Evolutionary conservation across 2,113 vertebrate species (phyloP).

Genomic region (Lasiurus cinereus): DNA sequence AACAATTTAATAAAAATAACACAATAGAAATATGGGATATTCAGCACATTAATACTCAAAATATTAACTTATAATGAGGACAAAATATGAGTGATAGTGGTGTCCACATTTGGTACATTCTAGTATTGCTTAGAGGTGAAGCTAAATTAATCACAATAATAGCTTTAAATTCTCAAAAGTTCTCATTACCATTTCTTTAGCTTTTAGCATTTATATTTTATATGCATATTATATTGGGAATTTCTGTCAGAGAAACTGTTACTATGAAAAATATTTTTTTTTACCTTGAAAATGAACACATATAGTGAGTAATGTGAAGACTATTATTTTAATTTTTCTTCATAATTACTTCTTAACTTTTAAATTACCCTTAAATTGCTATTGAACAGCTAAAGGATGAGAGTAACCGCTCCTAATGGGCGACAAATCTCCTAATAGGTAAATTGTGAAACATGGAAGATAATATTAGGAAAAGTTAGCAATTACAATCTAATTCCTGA

Average conservation of each 20-base stretch:
- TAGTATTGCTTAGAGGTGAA: slow-evolving; percentile 49
- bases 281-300: slow-evolving; percentile 63
- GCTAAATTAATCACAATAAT: slow-evolving; percentile 59
- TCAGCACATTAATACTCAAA: background rate
- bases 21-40: background rate
- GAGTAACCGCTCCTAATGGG: background rate
- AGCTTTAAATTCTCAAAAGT: slow-evolving; percentile 67
- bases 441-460: slow-evolving; percentile 28
- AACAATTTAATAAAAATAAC: slow-evolving; percentile 39
- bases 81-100: slow-evolving; percentile 1
- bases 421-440: background rate
- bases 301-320: slow-evolving; percentile 40
- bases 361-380: slow-evolving; percentile 72
- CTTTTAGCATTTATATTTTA: slow-evolving; percentile 51
- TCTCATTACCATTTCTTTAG: slow-evolving; percentile 67
- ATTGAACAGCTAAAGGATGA: slow-evolving; percentile 27
- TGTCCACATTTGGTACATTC: background rate
- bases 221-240: slow-evolving; percentile 55
- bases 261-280: slow-evolving; percentile 69
- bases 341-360: slow-evolving; percentile 70
- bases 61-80: slow-evolving; percentile 33
- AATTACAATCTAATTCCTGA: background rate
- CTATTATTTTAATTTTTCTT: slow-evolving; percentile 70
- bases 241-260: slow-evolving; percentile 63
- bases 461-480: background rate